Conservation (phyloP, 2,888 invertebrate genomes). For the Cancer borealis region DNA sequence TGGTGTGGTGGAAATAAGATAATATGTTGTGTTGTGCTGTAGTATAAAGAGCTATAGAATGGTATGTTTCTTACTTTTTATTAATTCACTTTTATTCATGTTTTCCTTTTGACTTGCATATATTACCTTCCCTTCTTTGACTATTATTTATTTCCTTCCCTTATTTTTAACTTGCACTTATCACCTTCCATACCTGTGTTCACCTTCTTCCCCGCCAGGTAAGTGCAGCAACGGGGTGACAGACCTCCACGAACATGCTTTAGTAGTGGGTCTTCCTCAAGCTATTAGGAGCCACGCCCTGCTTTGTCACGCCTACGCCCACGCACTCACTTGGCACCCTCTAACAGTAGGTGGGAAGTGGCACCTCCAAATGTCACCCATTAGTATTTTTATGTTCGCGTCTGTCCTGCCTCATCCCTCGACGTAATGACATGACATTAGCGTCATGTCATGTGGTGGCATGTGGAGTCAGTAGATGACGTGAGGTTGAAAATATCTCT, state of each 20-base stretch:
- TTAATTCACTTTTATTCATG: not conserved
- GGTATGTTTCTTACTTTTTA: not conserved
- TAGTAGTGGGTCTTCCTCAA: not conserved
- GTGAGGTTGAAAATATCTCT: constrained; percentile 23
- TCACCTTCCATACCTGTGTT: not conserved
- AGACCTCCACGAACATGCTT: not conserved
- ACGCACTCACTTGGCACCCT: not conserved
- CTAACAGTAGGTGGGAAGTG: not conserved
- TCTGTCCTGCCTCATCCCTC: constrained; percentile 13
- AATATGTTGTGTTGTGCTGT: not conserved
- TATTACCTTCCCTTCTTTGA: not conserved
- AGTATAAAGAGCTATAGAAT: not conserved
- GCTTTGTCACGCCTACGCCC: not conserved
- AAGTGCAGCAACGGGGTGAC: not conserved
- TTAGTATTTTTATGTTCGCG: not conserved
- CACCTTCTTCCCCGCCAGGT: not conserved
- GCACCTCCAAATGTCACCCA: not conserved
- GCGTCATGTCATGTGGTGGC: constrained; percentile 16
- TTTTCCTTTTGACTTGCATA: not conserved
- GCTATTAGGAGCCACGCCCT: not conserved
- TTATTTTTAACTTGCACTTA: too few relatives aligned
- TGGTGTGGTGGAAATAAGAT: not conserved
- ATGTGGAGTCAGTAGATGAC: not conserved
- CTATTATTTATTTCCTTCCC: too few relatives aligned
- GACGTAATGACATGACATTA: not conserved